Conservation (phyloP, 1,140 invertebrate genomes). For the Bathynomus jamesi region DNA sequence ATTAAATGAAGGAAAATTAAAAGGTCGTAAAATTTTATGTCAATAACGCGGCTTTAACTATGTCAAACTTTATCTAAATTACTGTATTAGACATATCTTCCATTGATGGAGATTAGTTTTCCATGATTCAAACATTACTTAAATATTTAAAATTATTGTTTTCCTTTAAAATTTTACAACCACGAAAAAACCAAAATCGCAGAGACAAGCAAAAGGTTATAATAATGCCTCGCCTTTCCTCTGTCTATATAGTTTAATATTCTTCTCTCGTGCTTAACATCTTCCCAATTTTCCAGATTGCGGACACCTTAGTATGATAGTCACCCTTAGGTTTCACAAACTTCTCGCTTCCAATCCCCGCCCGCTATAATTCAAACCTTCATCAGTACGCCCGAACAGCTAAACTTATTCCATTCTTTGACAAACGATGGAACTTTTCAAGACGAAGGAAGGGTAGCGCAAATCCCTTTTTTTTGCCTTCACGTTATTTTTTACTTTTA, state of each 20-base stretch:
- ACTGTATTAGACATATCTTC: too few relatives aligned
- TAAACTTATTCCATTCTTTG: neutral
- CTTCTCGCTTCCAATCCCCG: neutral
- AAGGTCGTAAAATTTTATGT: too few relatives aligned
- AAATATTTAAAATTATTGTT: too few relatives aligned
- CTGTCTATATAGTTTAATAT: neutral
- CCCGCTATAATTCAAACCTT: neutral
- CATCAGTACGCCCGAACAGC: neutral
- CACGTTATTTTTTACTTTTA: neutral
- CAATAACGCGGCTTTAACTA: too few relatives aligned
- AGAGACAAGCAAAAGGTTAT: too few relatives aligned
- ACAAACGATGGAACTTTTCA: neutral
- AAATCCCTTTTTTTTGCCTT: neutral
- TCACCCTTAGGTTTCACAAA: neutral
- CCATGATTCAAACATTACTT: too few relatives aligned
- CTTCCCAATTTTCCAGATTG: neutral
- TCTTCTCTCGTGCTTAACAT: neutral
- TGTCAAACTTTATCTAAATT: too few relatives aligned
- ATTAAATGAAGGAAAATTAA: too few relatives aligned
- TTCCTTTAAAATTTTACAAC: too few relatives aligned
- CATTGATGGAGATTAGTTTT: too few relatives aligned
- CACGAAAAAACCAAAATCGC: too few relatives aligned
- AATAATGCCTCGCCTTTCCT: neutral
- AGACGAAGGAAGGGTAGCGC: neutral
- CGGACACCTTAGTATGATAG: neutral